Base-by-base conservation (phyloP, 2,113 vertebrate genomes). In the Glaucomys volans region DNA sequence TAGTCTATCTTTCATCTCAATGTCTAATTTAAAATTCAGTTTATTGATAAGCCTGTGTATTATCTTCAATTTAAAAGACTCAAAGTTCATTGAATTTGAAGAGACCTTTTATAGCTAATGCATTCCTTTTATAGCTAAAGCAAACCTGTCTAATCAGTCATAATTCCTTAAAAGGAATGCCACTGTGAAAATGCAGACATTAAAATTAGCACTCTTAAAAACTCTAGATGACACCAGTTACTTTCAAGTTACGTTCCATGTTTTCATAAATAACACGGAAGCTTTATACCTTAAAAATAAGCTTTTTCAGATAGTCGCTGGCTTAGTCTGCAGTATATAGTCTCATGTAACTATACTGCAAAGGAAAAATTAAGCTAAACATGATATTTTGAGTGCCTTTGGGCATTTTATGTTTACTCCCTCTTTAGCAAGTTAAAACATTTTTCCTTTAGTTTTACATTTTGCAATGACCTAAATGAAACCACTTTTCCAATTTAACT, bases 91-190 rank as follows among this genome's bases (percentile, higher is more conserved):
- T 87, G 84, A 47, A 81, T 10, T 1, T 71, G 84, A 94, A 90
- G 37, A 37, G 35, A 88, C 2, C 44, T 96, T 93, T 92, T 52
- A 74, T 32, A 91, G 81, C 40, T 57, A 74, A 59, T 77, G n/a
- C 28, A 97, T 54, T 88, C 2, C 57, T 96, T 93, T 92, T 50
- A 74, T 40, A 91, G 81, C 47, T 57, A 75, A 59, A 74, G n/a
- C 35, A 97, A 90, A 88, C 30, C 26, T 69, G 52, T 87, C 26
- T 50, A 35, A 32, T 94, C 2, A 37, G 75, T 40, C 44, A 71
- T 4, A 95, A 71, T 50, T 94, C 71, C 59, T 94, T 82, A 57
- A 89, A 80, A 96, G 52, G 50, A 82, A 92, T 22, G 77, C 89
- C 85, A 90, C 20, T 64, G 32, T 30, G 37, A 50, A 42, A 72